Base-by-base conservation (phyloP, 2,113 vertebrate species). In the Porphyrio hochstetteri region DNA sequence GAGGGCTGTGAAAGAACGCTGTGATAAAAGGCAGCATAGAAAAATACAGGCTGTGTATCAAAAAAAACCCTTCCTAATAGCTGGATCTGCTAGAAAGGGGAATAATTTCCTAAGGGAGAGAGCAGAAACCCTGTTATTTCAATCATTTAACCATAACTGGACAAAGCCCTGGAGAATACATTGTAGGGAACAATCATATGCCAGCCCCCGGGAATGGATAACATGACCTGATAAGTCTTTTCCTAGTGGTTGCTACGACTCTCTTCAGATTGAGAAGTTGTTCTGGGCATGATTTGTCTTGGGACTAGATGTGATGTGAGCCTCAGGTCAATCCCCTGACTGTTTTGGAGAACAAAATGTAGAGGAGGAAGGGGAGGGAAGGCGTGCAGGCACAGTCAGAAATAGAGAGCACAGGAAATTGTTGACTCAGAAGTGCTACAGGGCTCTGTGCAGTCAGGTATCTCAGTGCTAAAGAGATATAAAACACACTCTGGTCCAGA, bases 111-210 rank as follows among this genome's bases (percentile, higher is more conserved):
- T 82, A 84, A 83, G 80, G 92, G 82, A 86, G 9, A 56, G 70
- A 88, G 69, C 50, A 90, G 85, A 93, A 93, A 82, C 69, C 29
- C 55, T 93, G 67, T 86, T 92, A 96, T 79, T 95, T 95, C 91
- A 95, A 87, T 94, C 76, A 94, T 82, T 97, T 92, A 94, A 95
- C 95, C 89, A 92, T 93, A 93, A 95, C 53, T 93, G 92, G 92
- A 96, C 93, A 93, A 94, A 94, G 88, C 93, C 96, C 92, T 91
- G 74, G 68, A 95, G 96, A 95, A 78, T 68, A 48, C 56, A 44
- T 69, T 88, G 90, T 52, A 88, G 64, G 75, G 83, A 93, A 59
- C 50, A 91, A 92, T 92, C 91, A 76, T n/a, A 68, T 61, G 59
- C 65, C 0, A 2, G 55, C 92, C 80, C 24, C 59, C 1, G 20